A percentile compares a stretch with the other conserved stretches of the same genome.
Evolutionary conservation across 2,888 invertebrate genomes (phyloP).

Genomic region (Dynastes maya): DNA sequence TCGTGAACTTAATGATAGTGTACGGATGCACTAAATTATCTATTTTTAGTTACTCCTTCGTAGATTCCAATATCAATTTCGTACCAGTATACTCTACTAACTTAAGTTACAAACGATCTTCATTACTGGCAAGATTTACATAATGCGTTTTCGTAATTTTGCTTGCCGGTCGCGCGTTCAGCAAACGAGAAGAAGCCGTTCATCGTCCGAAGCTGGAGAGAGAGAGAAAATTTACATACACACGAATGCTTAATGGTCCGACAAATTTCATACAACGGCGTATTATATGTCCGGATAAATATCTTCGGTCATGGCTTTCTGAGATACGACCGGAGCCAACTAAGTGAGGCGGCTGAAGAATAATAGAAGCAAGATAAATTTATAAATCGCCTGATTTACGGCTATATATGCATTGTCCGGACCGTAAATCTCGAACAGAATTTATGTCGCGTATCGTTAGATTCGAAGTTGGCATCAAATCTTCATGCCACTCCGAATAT

Average conservation of each 20-base stretch:
- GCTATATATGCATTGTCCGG: constrained; percentile 66
- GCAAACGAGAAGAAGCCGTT: constrained; percentile 27
- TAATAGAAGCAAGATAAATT: constrained; percentile 69
- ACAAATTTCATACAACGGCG: constrained; percentile 70
- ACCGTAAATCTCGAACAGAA: constrained; percentile 66
- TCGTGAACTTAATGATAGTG: no score
- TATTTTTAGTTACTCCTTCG: no score
- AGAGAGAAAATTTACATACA: constrained; percentile 56
- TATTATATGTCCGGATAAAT: constrained; percentile 69
- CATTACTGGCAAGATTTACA: constrained; percentile 38
- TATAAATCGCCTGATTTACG: constrained; percentile 68
- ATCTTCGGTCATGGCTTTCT: constrained; percentile 65
- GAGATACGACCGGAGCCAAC: constrained; percentile 67
- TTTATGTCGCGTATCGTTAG: constrained; percentile 61
- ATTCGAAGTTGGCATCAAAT: constrained; percentile 44
- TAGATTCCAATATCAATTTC: no score
- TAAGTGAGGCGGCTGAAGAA: constrained; percentile 69
- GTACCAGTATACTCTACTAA: not conserved
- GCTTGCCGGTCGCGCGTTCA: constrained; percentile 29
- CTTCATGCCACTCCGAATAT: constrained; percentile 12
- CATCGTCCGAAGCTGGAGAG: constrained; percentile 6
- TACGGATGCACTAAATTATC: no score
- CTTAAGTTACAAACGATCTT: constrained; percentile 18
- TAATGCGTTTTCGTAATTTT: constrained; percentile 38
- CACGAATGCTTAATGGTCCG: constrained; percentile 69